These are phyloP conservation scores for Cettia cetti DNA, from an alignment of 2,113 vertebrate species.

Conservation along the genomic window DNA sequence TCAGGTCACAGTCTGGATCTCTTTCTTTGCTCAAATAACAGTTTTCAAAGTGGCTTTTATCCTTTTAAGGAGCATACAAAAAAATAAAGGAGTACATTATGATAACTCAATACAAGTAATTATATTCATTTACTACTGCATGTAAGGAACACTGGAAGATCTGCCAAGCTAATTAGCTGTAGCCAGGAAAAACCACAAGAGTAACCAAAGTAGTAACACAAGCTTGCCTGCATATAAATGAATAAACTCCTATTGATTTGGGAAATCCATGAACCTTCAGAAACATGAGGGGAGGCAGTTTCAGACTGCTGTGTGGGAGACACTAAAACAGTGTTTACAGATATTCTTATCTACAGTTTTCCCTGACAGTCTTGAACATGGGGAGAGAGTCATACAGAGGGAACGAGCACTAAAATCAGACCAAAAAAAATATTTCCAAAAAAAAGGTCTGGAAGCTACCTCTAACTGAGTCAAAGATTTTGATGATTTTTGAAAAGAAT, in stretches of 20 bases:
- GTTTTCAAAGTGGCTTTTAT: not conserved
- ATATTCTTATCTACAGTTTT: slow-evolving; percentile 21
- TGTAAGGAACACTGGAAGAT: not conserved
- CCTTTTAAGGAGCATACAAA: no score
- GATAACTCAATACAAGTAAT: not conserved
- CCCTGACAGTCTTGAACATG: not conserved
- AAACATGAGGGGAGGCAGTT: not conserved
- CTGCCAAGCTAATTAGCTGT: slow-evolving; percentile 7
- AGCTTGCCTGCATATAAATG: not conserved
- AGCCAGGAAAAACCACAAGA: not conserved
- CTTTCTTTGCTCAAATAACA: not conserved
- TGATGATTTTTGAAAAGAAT: not conserved
- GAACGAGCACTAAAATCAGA: not conserved
- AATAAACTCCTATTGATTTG: slow-evolving; percentile 41
- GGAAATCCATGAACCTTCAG: slow-evolving; percentile 27
- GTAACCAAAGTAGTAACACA: slow-evolving; percentile 14
- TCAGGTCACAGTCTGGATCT: not conserved
- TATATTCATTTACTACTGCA: not conserved
- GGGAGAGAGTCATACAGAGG: not conserved
- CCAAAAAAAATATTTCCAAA: not conserved
- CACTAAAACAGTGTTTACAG: slow-evolving; percentile 19
- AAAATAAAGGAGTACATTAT: no score
- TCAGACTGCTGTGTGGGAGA: slow-evolving; percentile 59
- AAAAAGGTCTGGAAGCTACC: not conserved
- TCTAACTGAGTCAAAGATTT: not conserved